Base-by-base conservation (phyloP, 2,797 vertebrate genomes). In the Clarias pachynema region DNA sequence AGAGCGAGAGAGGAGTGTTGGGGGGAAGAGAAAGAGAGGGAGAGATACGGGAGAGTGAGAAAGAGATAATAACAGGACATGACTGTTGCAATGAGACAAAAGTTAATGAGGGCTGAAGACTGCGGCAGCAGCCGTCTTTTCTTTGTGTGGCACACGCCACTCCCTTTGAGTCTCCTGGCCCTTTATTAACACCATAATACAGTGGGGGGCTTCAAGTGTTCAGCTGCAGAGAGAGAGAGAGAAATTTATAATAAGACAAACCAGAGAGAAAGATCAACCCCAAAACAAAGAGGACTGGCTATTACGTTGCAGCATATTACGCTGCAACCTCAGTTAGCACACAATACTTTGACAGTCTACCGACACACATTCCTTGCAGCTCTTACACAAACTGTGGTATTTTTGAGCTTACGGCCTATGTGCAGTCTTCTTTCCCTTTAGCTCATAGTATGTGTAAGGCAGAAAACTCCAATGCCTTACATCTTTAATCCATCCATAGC, bases 71-170 rank as follows among this genome's bases (percentile, higher is more conserved):
- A 87, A 87, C 72, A 86, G 62, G 85, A 88, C 77, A 88, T 80
- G 89, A 87, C 85, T 92, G 91, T 89, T 83, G 89, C 94, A 94
- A 94, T 92, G 91, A 95, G 93, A 95, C 94, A 94, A 93, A 94
- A 95, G 94, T 95, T 95, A 95, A 96, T 95, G 94, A 95, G 94
- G 92, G 94, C 93, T 95, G 94, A 95, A 94, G 93, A 92, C 93
- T 93, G 92, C 93, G 88, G 93, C 91, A 93, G 93, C 80, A 66
- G 88, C 87, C 81, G 92, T 93, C 92, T 92, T 60, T 89, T 91
- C 93, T 94, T 95, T 94, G 93, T 94, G 92, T 92, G 80, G 40
- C 60, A 53, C 88, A 66, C 88, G 91, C 92, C 91, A 93, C 91
- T 92, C 92, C 91, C 91, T 94, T 93, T 88, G 87, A 93, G 91